phyloP scores from a whole-genome alignment of 2,888 invertebrate species.

The Thyatira batis region DNA sequence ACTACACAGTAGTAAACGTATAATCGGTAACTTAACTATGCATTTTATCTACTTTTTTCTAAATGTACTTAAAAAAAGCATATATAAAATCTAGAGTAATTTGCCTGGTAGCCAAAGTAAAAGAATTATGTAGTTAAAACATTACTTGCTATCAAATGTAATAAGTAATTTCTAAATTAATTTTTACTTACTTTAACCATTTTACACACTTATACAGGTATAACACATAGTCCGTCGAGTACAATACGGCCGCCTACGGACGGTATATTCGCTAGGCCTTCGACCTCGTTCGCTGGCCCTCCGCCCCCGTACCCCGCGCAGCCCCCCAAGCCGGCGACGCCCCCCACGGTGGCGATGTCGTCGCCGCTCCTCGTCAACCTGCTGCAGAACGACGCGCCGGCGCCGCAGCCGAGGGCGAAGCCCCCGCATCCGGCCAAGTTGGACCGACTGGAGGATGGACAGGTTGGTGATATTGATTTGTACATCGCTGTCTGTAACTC shows the following conservation, averaged over 20 bases:
- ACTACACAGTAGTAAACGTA: no score
- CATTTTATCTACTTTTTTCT: no score
- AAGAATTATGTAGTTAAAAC: no score
- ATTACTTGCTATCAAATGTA: no score
- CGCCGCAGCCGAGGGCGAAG: conserved; percentile 59
- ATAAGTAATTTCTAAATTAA: no score
- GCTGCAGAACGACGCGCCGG: conserved; percentile 90
- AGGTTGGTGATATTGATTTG: conserved; percentile 48
- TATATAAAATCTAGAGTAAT: no score
- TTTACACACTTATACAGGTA: conserved; percentile 32
- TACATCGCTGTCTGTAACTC: no score
- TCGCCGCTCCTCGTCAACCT: conserved; percentile 96
- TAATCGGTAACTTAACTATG: no score
- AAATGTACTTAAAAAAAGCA: no score
- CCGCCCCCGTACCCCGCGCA: conserved; percentile 62
- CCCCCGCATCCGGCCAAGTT: conserved; percentile 66
- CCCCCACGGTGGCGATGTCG: conserved; percentile 86
- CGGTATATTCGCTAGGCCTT: conserved; percentile 53
- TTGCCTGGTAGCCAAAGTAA: no score
- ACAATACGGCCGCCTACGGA: conserved; percentile 36
- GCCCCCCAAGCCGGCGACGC: conserved; percentile 31
- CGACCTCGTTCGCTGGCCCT: conserved; percentile 65
- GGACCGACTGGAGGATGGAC: conserved; percentile 67
- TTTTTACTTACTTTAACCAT: not conserved
- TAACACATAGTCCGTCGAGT: conserved; percentile 39